A percentile compares a stretch with the other conserved stretches of the same genome.
These are phyloP conservation scores for Xiphophorus couchianus DNA, from an alignment of 2,113 vertebrate species.

Conservation along the genomic window DNA sequence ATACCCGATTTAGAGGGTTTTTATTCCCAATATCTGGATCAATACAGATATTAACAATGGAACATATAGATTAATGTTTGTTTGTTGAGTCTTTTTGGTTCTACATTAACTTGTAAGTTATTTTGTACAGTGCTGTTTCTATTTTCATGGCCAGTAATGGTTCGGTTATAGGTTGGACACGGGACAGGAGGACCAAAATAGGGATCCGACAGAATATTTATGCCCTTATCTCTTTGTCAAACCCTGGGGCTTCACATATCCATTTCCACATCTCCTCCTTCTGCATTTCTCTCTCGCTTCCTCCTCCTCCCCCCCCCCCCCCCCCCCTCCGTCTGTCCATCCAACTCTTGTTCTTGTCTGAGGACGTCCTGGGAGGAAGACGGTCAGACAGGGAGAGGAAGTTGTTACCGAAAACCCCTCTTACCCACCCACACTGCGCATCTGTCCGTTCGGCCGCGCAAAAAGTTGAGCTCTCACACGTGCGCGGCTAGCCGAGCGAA, in stretches of 20 bases:
- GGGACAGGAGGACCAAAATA: constrained; percentile 52
- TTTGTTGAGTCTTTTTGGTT: background rate
- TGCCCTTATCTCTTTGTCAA: constrained; percentile 79
- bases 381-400: constrained; percentile 73
- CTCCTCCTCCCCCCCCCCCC: too few species aligned
- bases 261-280: constrained; percentile 67
- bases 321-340: constrained; percentile 60
- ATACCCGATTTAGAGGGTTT: too few species aligned
- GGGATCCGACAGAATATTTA: constrained; percentile 57
- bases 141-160: constrained; percentile 8
- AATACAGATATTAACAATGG: too few species aligned
- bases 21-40: too few species aligned
- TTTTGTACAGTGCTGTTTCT: background rate
- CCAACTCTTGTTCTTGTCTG: constrained; percentile 63
- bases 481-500: background rate
- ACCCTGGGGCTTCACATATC: constrained; percentile 73
- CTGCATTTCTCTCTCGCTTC: constrained; percentile 46
- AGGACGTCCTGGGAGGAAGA: constrained; percentile 67
- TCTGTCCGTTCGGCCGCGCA: constrained; percentile 9
- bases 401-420: constrained; percentile 74
- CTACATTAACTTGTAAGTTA: background rate
- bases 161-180: constrained; percentile 32
- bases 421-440: constrained; percentile 59
- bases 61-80: background rate
- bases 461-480: constrained; percentile 15